These are phyloP conservation scores for Mastomys natalensis DNA, from an alignment of 2,113 vertebrate genomes.

Conservation along the genomic window DNA sequence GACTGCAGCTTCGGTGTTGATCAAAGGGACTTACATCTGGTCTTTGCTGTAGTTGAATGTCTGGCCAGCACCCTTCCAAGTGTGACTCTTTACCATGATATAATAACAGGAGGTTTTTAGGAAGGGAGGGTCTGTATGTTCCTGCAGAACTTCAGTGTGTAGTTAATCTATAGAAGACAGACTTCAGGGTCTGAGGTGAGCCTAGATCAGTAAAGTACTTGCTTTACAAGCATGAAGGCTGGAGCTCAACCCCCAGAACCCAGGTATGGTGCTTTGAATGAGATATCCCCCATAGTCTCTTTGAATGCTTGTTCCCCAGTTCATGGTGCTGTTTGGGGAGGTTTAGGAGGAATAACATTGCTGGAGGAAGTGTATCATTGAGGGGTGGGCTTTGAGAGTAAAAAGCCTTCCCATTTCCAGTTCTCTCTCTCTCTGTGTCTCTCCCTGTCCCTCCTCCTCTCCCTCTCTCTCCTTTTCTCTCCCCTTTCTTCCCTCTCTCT, in stretches of 20 bases:
- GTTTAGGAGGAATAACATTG: neutral
- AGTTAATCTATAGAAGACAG: neutral
- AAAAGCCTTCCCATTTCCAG: neutral
- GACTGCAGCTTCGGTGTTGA: neutral
- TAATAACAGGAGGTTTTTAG: neutral
- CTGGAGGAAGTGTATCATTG: neutral
- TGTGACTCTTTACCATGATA: neutral
- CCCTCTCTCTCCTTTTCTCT: too few species aligned
- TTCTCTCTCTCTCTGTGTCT: too few species aligned
- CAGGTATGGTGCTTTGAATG: neutral
- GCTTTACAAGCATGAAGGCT: neutral
- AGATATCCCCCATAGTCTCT: neutral
- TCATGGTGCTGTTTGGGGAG: neutral
- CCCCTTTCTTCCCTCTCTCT: neutral
- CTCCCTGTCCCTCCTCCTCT: too few species aligned
- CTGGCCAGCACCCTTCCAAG: neutral
- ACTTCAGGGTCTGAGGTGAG: neutral
- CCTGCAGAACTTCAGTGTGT: neutral
- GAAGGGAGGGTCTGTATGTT: neutral
- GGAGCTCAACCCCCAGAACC: neutral
- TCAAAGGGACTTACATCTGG: neutral
- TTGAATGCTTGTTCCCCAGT: neutral
- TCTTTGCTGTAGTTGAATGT: neutral
- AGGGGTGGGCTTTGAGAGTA: neutral
- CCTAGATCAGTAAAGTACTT: too few species aligned